Conservation (phyloP, 2,888 invertebrate species). For the Drosophila macrospina region DNA sequence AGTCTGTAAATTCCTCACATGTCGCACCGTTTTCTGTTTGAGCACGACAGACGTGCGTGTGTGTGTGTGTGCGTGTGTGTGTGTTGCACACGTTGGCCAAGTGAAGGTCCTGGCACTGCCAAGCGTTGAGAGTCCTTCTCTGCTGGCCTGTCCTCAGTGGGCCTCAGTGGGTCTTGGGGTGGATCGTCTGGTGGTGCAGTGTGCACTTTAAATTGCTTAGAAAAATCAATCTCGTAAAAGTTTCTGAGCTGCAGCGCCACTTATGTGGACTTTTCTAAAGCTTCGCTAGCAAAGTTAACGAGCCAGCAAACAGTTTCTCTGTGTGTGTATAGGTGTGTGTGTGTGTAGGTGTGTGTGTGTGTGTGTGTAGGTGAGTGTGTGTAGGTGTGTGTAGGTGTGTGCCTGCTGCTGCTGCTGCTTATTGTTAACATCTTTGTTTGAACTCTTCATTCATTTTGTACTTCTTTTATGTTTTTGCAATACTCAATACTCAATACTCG, state of each 20-base stretch:
- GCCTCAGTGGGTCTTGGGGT: not conserved
- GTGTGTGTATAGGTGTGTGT: constrained; percentile 8
- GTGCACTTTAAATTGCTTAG: constrained; percentile 80
- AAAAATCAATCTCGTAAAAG: constrained; percentile 80
- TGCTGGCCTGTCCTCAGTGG: not conserved
- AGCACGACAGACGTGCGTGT: constrained; percentile 9
- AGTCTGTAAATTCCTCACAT: constrained; percentile 42
- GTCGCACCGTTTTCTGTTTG: constrained; percentile 34
- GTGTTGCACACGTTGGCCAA: constrained; percentile 11
- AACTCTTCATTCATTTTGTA: constrained; percentile 35
- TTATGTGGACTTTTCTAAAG: constrained; percentile 58
- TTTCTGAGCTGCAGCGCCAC: constrained; percentile 62
- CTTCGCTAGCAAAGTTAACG: constrained; percentile 52
- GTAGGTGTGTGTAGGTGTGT: constrained; percentile 17
- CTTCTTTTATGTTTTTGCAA: constrained; percentile 36
- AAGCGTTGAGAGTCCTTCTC: constrained; percentile 14
- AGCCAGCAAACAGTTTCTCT: constrained; percentile 42
- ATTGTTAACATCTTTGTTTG: constrained; percentile 50
- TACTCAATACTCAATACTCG: constrained; percentile 22
- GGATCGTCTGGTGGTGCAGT: constrained; percentile 15
- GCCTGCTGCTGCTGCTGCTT: constrained; percentile 37
- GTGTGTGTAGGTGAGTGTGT: constrained; percentile 9
- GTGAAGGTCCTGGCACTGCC: constrained; percentile 12
- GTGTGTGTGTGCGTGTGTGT: constrained; percentile 9
- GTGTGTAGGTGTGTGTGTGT: constrained; percentile 13